Evolutionary conservation across 1,140 invertebrate species (phyloP), one percentile per base, ranked within the genome.

Genomic region (Drosophila rufa): DNA sequence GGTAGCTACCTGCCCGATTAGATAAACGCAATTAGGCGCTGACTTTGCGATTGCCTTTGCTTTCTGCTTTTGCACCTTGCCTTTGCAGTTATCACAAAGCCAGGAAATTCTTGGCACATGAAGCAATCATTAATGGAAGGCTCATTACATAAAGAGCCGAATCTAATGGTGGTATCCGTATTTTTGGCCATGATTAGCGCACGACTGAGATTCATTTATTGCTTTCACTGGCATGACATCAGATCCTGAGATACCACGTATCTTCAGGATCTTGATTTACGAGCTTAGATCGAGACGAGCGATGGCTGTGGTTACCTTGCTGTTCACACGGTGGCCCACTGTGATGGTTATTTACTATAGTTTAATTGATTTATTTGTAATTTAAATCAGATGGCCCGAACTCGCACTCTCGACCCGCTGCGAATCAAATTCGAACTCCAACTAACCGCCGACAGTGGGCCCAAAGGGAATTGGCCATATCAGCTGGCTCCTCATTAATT

Each of bases 341-440:
- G 51, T 48, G 73, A 48, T 43, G 15, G 48, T 66, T 55, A 68
- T 55, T 45, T 46, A 22, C 14, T 38, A 14, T 38, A 6, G 33
- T 38, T 11, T 3, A n/a, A 25, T 27, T 70, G 55, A 38, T 55
- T 38, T 38, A 30, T 43, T 12, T 30, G 7, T 46, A 47, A 46
- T 47, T 47, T 51, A 25, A 25, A 25, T 43, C 14, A 40, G 19
- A 38, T 55, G 66, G 50, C 56, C 75, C 50, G 48, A 74, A 69
- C 73, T 81, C 73, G 46, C 50, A 83, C 76, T 77, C 66, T 81
- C 80, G 80, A 89, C 69, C 82, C 85, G 80, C 61, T 65, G 85
- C 78, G 84, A 80, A 81, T 89, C 78, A 69, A 84, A 89, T 75
- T 89, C 78, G 66, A 89, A 89, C 78, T 56, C 75, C 48, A 84